phyloP scores from a whole-genome alignment of 92 coral and sea anemone genomes.

The Ricordea florida region DNA sequence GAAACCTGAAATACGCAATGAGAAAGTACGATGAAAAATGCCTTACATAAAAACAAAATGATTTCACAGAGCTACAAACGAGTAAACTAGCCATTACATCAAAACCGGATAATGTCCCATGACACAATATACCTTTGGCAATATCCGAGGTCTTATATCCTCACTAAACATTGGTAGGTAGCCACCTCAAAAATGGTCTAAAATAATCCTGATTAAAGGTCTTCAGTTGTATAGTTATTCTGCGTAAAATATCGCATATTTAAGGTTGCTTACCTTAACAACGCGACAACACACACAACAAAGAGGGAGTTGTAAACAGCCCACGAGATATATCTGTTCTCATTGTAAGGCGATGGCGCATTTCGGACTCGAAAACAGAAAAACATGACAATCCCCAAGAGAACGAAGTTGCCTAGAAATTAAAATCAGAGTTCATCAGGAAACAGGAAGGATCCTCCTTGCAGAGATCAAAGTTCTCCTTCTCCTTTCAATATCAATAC shows the following conservation, averaged over 20 bases:
- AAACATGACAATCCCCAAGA: slow-evolving; percentile 75
- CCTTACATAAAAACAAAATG: no score
- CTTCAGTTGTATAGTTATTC: no score
- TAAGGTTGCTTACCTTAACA: slow-evolving; percentile 62
- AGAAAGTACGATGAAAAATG: no score
- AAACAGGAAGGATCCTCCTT: background rate
- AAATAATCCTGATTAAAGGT: no score
- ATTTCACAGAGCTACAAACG: no score
- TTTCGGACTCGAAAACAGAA: slow-evolving; percentile 88
- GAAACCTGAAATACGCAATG: slow-evolving; percentile 9
- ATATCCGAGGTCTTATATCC: no score
- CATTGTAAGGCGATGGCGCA: slow-evolving; percentile 96
- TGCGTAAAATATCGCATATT: background rate
- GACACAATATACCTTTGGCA: no score
- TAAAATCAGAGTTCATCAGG: background rate
- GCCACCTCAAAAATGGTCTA: no score
- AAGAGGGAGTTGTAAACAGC: slow-evolving; percentile 94
- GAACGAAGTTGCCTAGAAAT: slow-evolving; percentile 64
- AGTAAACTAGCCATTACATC: background rate
- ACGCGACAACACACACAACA: slow-evolving; percentile 72
- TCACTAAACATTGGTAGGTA: no score
- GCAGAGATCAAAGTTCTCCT: no score
- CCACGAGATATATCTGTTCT: slow-evolving; percentile 88
- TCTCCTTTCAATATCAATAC: no score
- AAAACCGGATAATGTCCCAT: background rate